phyloP scores from a whole-genome alignment of 2,113 vertebrate genomes.

The Calyptommatus sinebrachiatus region DNA sequence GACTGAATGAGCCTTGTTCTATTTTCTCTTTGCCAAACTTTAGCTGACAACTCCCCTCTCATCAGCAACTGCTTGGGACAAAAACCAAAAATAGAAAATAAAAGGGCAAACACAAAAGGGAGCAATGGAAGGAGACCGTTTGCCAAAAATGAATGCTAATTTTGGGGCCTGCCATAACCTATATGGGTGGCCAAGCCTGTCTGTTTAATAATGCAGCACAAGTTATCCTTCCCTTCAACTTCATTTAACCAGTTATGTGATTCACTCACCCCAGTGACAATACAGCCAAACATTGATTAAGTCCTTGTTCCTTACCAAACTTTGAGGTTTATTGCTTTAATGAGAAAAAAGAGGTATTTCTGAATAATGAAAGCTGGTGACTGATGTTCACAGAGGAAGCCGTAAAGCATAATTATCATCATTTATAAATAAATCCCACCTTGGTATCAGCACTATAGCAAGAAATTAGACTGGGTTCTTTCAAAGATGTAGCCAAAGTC shows the following conservation, averaged over 20 bases:
- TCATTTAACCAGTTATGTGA: not conserved
- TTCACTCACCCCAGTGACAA: not conserved
- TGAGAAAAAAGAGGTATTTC: not conserved
- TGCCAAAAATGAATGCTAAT: too few species aligned
- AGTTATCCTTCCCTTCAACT: not conserved
- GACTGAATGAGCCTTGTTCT: constrained; percentile 23
- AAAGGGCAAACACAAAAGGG: not conserved
- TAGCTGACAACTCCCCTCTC: constrained; percentile 4
- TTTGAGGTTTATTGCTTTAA: not conserved
- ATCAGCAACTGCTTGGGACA: not conserved
- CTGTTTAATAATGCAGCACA: not conserved
- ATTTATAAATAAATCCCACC: not conserved
- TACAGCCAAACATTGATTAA: not conserved
- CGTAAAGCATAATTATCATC: not conserved
- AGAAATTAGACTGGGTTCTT: not conserved
- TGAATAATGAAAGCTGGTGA: not conserved
- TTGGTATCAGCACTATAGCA: not conserved
- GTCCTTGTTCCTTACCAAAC: not conserved
- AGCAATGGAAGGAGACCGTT: too few species aligned
- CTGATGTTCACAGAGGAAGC: not conserved
- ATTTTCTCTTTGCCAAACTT: constrained; percentile 12
- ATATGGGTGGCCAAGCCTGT: not conserved
- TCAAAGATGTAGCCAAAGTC: too few species aligned
- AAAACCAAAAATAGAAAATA: constrained; percentile 10
- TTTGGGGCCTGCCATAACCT: too few species aligned